A percentile compares a stretch with the other conserved stretches of the same genome.
phyloP scores from a whole-genome alignment of 2,797 vertebrate species.

The Myotis daubentonii region DNA sequence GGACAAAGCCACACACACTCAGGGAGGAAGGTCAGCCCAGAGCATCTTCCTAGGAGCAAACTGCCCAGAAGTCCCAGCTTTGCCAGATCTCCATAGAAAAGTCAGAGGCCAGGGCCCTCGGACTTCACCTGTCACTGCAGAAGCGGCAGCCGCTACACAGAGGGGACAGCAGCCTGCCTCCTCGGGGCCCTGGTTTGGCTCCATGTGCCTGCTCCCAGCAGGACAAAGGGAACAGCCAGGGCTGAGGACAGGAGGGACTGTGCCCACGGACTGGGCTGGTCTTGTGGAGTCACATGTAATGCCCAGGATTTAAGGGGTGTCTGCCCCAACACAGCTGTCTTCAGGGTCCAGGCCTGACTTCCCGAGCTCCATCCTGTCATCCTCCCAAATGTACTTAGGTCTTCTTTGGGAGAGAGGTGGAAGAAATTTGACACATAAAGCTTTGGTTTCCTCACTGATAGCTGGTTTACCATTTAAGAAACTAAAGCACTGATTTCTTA shows the following conservation, averaged over 20 bases:
- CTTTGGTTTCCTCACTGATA: neutral
- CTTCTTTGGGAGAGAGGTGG: neutral
- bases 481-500: neutral
- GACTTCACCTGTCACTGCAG: neutral
- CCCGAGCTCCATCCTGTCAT: neutral
- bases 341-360: neutral
- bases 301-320: neutral
- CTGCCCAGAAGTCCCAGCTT: neutral
- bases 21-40: neutral
- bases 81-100: neutral
- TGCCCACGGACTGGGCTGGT: too few relatives aligned
- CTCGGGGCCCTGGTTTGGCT: neutral
- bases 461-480: neutral
- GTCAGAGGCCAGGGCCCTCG: neutral
- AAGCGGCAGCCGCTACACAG: neutral
- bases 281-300: too few relatives aligned
- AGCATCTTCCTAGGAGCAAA: neutral
- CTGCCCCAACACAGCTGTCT: neutral
- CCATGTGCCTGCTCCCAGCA: neutral
- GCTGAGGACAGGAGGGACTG: neutral
- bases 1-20: neutral
- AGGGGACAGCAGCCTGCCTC: neutral
- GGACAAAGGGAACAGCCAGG: neutral
- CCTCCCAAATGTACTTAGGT: neutral
- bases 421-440: neutral